Conservation (phyloP, 2,113 vertebrate species). For the Camelus bactrianus region DNA sequence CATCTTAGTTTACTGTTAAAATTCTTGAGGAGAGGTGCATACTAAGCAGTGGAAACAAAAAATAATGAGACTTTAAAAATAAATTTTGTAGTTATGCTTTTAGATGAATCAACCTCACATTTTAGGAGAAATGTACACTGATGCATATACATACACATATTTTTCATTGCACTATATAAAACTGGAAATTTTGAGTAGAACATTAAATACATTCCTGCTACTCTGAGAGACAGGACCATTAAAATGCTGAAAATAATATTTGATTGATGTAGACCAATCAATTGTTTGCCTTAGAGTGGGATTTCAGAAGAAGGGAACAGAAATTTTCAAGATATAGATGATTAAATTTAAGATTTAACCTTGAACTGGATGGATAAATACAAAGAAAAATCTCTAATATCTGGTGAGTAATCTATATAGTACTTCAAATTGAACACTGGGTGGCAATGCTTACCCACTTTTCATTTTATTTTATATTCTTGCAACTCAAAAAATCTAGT, state of each 20-base stretch:
- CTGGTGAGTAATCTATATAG: neutral
- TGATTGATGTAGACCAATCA: neutral
- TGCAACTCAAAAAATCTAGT: neutral
- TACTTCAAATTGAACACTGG: conserved; percentile 62
- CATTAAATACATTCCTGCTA: neutral
- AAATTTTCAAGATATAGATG: conserved; percentile 50
- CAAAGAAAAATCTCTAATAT: neutral
- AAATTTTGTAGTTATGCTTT: neutral
- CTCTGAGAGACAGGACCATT: neutral
- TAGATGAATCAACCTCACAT: neutral
- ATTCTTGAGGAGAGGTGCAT: neutral
- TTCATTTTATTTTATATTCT: conserved; percentile 51
- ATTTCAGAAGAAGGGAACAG: conserved; percentile 55
- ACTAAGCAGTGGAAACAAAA: neutral
- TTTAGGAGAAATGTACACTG: neutral
- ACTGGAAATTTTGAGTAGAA: neutral
- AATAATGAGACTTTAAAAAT: neutral
- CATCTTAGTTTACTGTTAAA: neutral
- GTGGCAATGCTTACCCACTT: conserved; percentile 80
- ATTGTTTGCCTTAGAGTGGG: neutral
- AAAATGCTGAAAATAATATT: conserved; percentile 41
- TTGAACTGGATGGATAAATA: conserved; percentile 8
- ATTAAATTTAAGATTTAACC: conserved; percentile 54
- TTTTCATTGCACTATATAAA: neutral
- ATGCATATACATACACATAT: neutral